phyloP scores from a whole-genome alignment of 2,797 vertebrate genomes.

The Aldrovandia affinis region DNA sequence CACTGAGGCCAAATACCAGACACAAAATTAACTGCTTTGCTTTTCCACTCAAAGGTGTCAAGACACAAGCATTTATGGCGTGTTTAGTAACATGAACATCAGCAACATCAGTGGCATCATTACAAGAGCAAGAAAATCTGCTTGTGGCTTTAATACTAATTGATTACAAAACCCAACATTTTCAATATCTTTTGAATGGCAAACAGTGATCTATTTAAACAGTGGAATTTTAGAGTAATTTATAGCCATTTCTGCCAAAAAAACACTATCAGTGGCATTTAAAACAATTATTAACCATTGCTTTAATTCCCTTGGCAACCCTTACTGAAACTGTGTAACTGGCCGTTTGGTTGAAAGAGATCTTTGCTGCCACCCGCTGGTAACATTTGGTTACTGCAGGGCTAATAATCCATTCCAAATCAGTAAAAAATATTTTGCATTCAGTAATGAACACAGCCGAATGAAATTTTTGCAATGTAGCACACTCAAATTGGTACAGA shows the following conservation, averaged over 20 bases:
- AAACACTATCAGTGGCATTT: not conserved
- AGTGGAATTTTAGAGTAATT: not conserved
- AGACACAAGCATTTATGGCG: not conserved
- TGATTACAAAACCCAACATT: not conserved
- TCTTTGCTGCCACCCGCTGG: constrained; percentile 40
- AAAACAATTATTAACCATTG: not conserved
- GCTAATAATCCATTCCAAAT: not conserved
- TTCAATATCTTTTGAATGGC: not conserved
- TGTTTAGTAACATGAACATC: not conserved
- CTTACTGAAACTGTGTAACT: not conserved
- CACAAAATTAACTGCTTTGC: not conserved
- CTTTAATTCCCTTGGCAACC: not conserved
- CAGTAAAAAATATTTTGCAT: not conserved
- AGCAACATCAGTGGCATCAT: not conserved
- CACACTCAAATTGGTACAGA: not conserved
- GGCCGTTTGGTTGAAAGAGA: not conserved
- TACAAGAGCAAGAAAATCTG: not conserved
- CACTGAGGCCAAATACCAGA: not conserved
- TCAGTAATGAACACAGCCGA: not conserved
- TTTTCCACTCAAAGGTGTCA: not conserved
- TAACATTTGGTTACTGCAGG: not conserved
- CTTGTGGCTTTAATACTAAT: not conserved
- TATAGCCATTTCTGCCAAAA: not conserved
- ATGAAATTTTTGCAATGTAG: not conserved
- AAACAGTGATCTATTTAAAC: not conserved